Evolutionary conservation across 92 coral and sea anemone species (phyloP).

Genomic region (Paragorgia papillata): DNA sequence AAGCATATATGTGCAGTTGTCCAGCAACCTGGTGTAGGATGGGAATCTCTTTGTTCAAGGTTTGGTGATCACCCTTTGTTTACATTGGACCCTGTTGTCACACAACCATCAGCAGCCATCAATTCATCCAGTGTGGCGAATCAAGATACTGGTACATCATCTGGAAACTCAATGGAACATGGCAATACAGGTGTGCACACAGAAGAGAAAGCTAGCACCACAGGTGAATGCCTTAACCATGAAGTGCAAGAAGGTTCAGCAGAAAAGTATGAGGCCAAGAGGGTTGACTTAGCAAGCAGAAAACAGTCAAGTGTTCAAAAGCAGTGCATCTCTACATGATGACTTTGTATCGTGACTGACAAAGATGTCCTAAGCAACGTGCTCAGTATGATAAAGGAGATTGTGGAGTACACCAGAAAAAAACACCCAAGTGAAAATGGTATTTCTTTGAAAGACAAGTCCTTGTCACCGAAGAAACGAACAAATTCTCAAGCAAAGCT

Average conservation of each 20-base stretch:
- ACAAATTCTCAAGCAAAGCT: background rate
- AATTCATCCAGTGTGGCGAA: background rate
- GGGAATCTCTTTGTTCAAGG: constrained; percentile 32
- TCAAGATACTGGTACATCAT: constrained; percentile 2
- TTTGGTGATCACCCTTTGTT: constrained; percentile 18
- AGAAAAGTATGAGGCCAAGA: too few relatives aligned
- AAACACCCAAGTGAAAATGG: constrained; percentile 21
- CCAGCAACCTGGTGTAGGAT: constrained; percentile 27
- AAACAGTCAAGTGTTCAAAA: too few relatives aligned
- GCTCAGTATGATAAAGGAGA: background rate
- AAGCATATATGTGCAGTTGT: too few relatives aligned
- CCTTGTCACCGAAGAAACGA: constrained; percentile 17
- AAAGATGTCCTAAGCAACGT: constrained; percentile 11
- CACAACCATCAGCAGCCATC: constrained; percentile 4
- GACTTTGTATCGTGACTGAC: constrained; percentile 19
- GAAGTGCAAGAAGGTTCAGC: too few relatives aligned
- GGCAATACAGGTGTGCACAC: too few relatives aligned
- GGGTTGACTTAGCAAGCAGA: too few relatives aligned
- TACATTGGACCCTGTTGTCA: constrained; percentile 26
- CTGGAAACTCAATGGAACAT: background rate
- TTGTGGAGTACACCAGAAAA: constrained; percentile 5
- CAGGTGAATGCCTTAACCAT: too few relatives aligned
- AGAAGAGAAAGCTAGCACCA: too few relatives aligned
- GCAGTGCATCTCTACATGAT: constrained; percentile 13
- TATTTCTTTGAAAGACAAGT: constrained; percentile 11